Evolutionary conservation across 2,888 invertebrate genomes (phyloP), one percentile per base, ranked within the genome.

Genomic region (Ptychoptera contaminata): DNA sequence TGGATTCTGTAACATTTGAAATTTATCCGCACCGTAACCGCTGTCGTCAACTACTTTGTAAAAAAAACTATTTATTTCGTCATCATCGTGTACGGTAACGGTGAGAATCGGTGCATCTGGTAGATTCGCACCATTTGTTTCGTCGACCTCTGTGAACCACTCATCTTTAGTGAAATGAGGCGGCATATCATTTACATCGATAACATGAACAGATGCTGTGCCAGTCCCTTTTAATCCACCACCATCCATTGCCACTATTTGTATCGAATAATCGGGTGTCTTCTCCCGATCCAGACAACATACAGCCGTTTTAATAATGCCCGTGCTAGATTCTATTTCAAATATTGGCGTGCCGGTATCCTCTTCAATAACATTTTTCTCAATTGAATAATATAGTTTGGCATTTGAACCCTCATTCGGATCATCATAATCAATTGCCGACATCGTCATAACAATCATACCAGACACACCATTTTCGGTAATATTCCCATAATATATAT

Each of bases 131-230:
- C 67, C 65, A 52, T 67, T 64, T 16, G 68, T 68, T 54, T 68
- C 68, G 48, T 68, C 68, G 34, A 68, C 67, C 52, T 67, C 67
- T 16, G 35, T 14, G n/a, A 12, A 35, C 67, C 67, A 68, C 47
- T 68, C 67, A 31, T 65, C 63, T 51, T 72, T 71, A 8, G 64
- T 70, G 50, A 67, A 71, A 43, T 63, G 61, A 1, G 75, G 75
- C 11, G 70, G 68, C 65, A 73, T 73, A 57, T 76, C 75, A 57
- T 76, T 76, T 49, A 71, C 63, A 56, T 76, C 75, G 48, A 62
- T 63, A 30, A 77, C 68, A 51, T 62, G 59, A 35, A 73, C 69
- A 11, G 63, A 64, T 11, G 72, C 65, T 10, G 70, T 70, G 11
- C 70, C 72, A 16, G 71, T 71, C 10, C 73, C 72, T 58, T 68